These are phyloP conservation scores for Hypomecis punctinalis DNA, from an alignment of 2,888 invertebrate species.

Conservation along the genomic window DNA sequence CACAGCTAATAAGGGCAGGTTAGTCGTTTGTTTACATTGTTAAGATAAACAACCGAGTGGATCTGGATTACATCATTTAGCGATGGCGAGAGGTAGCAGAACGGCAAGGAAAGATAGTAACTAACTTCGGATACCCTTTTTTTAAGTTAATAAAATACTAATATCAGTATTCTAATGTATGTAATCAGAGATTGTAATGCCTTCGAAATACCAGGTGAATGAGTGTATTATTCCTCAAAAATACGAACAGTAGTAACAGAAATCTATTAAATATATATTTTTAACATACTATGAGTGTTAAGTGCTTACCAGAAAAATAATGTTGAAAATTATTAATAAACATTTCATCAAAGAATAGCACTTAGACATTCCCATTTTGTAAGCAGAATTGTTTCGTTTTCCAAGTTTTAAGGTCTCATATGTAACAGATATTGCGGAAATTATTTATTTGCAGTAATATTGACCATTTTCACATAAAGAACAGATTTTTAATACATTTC, in stretches of 20 bases:
- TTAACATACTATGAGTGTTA: background rate
- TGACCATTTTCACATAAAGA: too few relatives aligned
- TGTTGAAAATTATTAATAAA: slow-evolving; percentile 88
- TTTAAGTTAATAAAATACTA: too few relatives aligned
- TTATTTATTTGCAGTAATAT: background rate
- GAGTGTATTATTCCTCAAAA: too few relatives aligned
- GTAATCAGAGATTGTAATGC: too few relatives aligned
- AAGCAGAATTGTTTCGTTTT: background rate
- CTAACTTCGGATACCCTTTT: too few relatives aligned
- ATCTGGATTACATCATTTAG: background rate
- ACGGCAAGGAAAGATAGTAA: background rate
- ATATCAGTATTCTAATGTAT: background rate
- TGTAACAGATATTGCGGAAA: background rate
- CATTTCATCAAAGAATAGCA: slow-evolving; percentile 90
- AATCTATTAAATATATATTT: too few relatives aligned
- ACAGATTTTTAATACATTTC: too few relatives aligned
- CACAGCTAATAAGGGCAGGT: background rate
- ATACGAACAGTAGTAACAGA: too few relatives aligned
- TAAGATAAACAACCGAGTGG: slow-evolving; percentile 2
- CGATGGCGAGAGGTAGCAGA: background rate
- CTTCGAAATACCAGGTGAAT: too few relatives aligned
- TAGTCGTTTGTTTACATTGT: slow-evolving; percentile 6
- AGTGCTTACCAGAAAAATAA: slow-evolving; percentile 90
- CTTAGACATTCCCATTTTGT: slow-evolving; percentile 87
- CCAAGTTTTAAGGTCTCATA: background rate